Base-by-base conservation (phyloP, 37 sponge, comb jelly and placozoan species). In the Tethya wilhelma region DNA sequence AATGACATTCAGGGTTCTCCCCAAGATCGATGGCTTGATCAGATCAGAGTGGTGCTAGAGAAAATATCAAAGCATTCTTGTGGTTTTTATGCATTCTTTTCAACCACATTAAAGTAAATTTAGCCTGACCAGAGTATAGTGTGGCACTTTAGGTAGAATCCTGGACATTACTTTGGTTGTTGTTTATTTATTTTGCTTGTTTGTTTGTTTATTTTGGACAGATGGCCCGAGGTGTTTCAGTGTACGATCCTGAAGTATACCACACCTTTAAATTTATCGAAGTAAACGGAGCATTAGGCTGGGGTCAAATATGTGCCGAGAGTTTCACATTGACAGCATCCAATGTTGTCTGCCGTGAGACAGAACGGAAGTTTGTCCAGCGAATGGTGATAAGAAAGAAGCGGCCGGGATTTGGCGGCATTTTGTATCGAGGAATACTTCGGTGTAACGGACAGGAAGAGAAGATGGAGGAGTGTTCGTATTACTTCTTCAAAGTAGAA, bases 261-360 rank as follows among this genome's bases (percentile, higher is more conserved):
- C 49, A 46, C 36, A 53, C 9, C 64, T 8, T 46, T 23, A 34
- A 26, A 11, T 78, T 53, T 31, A 69, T 83, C 6, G 73, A 83
- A 53, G 65, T 89, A 49, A 53, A 73, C 37, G 89, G 78, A 0
- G 6, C 49, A 19, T 22, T 29, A 17, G 89, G 83, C 3, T 83
- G 79, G 79, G 89, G 89, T 4, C 29, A 79, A 20, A 4, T 83
- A 37, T 89, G 89, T 30, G 38, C 25, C 30, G 25, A 38, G 22
- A 22, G 1, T 23, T 19, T 83, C 31, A 1, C 40, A 28, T 11
- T 34, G 14, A 6, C 59, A 23, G 72, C 49, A 25, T 78, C 77
- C 36, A 39, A 44, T 25, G 86, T 77, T 2, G 44, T 78, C 22
- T 85, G 86, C 38, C 31, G 67, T 7, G 73, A 72, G 26, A 73